Evolutionary conservation across 2,888 invertebrate species (phyloP).

Genomic region (Diarsia brunnea): DNA sequence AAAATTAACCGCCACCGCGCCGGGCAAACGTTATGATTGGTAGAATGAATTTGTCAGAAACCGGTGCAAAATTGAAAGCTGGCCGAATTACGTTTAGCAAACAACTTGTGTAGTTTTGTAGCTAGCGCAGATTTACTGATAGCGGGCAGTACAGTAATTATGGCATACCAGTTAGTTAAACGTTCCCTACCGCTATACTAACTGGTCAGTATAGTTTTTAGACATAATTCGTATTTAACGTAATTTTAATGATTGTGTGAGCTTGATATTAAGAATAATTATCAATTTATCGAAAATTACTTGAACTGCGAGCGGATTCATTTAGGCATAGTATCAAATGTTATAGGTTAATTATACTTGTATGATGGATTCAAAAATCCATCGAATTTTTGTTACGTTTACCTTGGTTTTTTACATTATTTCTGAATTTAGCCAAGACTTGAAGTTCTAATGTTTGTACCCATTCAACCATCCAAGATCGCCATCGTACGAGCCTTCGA

Average conservation of each 20-base stretch:
- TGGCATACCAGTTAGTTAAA: too few species aligned
- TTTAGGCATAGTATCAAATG: background rate
- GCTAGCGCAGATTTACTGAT: too few species aligned
- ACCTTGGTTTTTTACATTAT: background rate
- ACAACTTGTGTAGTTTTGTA: too few species aligned
- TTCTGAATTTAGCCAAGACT: background rate
- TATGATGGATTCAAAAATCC: background rate
- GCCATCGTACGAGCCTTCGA: constrained; percentile 10
- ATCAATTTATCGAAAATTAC: background rate
- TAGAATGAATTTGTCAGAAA: background rate
- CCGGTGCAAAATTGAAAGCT: background rate
- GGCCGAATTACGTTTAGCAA: background rate
- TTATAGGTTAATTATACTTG: background rate
- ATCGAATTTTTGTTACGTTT: background rate
- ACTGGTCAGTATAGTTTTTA: background rate
- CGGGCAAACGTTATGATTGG: background rate
- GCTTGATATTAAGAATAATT: background rate
- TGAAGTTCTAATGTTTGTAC: constrained; percentile 4
- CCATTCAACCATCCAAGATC: constrained; percentile 9
- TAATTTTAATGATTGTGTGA: too few species aligned
- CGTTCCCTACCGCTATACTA: too few species aligned
- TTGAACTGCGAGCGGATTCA: background rate
- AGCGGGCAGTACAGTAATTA: too few species aligned
- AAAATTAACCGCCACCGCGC: background rate
- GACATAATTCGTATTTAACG: background rate